These are phyloP conservation scores for Theretra japonica DNA, from an alignment of 2,888 invertebrate species.

Conservation along the genomic window DNA sequence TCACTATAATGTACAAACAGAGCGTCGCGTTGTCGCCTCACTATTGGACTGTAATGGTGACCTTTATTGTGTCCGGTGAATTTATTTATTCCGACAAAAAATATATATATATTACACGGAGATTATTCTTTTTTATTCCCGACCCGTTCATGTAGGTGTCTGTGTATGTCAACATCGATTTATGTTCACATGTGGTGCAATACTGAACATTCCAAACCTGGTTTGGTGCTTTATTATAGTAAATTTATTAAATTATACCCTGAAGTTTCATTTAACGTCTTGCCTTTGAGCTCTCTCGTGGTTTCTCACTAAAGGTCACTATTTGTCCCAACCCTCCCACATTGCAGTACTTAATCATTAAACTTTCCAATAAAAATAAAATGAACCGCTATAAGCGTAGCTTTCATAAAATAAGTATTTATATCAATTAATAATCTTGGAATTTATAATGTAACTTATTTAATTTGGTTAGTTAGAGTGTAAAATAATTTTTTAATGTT, in stretches of 20 bases:
- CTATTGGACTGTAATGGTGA: constrained; percentile 71
- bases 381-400: constrained; percentile 51
- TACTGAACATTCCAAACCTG: constrained; percentile 83
- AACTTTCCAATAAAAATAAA: constrained; percentile 27
- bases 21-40: constrained; percentile 41
- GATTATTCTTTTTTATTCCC: constrained; percentile 46
- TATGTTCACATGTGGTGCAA: constrained; percentile 78
- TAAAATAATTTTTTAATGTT: constrained; percentile 27
- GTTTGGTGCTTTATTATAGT: constrained; percentile 83
- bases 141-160: constrained; percentile 47
- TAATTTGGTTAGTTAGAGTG: constrained; percentile 44
- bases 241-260: constrained; percentile 72
- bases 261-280: constrained; percentile 74
- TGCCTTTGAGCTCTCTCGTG: constrained; percentile 65
- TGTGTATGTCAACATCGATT: constrained; percentile 66
- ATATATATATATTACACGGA: constrained; percentile 49
- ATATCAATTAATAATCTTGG: constrained; percentile 56
- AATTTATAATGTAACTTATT: constrained; percentile 67
- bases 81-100: constrained; percentile 66
- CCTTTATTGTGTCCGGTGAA: constrained; percentile 76
- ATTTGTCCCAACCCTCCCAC: constrained; percentile 44
- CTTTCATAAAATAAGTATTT: constrained; percentile 66
- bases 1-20: constrained; percentile 82
- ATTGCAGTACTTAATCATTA: constrained; percentile 9
- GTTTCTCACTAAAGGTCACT: constrained; percentile 75